Evolutionary conservation across 2,113 vertebrate genomes (phyloP).

Genomic region (Lonchura striata): DNA sequence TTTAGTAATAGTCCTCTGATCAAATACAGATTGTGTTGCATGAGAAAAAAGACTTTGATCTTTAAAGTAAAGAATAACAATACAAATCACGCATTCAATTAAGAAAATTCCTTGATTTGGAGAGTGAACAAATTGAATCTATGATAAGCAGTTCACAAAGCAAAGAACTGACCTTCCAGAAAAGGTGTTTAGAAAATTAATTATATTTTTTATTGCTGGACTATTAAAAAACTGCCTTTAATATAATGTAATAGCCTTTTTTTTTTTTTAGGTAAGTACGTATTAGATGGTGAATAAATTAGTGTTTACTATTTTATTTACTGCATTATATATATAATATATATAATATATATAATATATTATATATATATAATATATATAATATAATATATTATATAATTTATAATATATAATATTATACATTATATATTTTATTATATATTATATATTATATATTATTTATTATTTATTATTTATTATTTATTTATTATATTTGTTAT

Average conservation of each 20-base stretch:
- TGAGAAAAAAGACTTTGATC: neutral
- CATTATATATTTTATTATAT: too few relatives aligned
- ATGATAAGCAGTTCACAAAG: neutral
- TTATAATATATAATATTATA: too few relatives aligned
- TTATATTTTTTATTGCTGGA: neutral
- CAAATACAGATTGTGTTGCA: neutral
- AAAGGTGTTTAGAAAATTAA: neutral
- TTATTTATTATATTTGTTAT: too few relatives aligned
- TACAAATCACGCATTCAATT: neutral
- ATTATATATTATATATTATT: too few relatives aligned
- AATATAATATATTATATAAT: too few relatives aligned
- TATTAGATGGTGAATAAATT: neutral
- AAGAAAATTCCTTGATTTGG: neutral
- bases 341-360: too few relatives aligned
- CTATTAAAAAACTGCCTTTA: neutral
- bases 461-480: too few relatives aligned
- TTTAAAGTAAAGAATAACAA: slow-evolving; percentile 3
- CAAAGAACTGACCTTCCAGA: neutral
- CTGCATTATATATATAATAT: neutral
- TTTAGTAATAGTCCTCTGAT: neutral
- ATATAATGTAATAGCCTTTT: neutral
- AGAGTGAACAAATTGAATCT: neutral
- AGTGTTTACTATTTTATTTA: neutral
- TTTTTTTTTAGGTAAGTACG: neutral
- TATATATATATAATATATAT: too few relatives aligned